These are phyloP conservation scores for Dunckerocampus dactyliophorus DNA, from an alignment of 2,113 vertebrate genomes.

Conservation along the genomic window DNA sequence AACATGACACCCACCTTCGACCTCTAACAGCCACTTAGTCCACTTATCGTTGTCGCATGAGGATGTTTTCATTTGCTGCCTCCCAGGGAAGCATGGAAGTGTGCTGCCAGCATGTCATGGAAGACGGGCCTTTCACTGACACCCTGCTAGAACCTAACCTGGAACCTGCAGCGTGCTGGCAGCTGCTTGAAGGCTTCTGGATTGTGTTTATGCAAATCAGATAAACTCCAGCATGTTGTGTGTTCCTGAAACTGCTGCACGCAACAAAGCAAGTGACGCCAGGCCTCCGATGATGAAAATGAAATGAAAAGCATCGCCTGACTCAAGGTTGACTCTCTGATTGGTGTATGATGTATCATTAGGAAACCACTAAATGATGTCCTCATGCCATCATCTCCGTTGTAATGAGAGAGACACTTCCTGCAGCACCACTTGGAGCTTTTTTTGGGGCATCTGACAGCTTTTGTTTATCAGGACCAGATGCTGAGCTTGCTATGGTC, in stretches of 20 bases:
- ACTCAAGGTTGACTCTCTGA: constrained; percentile 36
- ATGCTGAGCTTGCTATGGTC: constrained; percentile 42
- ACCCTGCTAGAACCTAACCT: neutral
- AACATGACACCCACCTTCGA: constrained; percentile 43
- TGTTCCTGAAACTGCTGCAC: too few relatives aligned
- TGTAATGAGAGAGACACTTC: constrained; percentile 40
- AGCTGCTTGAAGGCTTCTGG: too few relatives aligned
- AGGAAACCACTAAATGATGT: constrained; percentile 33
- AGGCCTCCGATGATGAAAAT: too few relatives aligned
- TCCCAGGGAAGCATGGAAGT: neutral
- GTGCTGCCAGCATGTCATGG: neutral
- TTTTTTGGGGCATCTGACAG: constrained; percentile 40
- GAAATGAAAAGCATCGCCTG: constrained; percentile 3
- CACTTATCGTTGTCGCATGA: constrained; percentile 1
- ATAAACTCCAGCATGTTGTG: too few relatives aligned
- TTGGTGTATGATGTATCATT: constrained; percentile 54
- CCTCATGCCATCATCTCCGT: constrained; percentile 46
- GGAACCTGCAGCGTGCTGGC: too few relatives aligned
- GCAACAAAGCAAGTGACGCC: too few relatives aligned
- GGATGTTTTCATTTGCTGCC: constrained; percentile 1
- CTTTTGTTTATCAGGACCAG: constrained; percentile 42
- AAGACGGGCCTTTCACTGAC: neutral
- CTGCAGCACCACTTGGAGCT: constrained; percentile 27
- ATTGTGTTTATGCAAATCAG: too few relatives aligned
- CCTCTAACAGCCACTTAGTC: constrained; percentile 14